Conservation (phyloP, 2,113 vertebrate genomes). For the Larimichthys crocea region DNA sequence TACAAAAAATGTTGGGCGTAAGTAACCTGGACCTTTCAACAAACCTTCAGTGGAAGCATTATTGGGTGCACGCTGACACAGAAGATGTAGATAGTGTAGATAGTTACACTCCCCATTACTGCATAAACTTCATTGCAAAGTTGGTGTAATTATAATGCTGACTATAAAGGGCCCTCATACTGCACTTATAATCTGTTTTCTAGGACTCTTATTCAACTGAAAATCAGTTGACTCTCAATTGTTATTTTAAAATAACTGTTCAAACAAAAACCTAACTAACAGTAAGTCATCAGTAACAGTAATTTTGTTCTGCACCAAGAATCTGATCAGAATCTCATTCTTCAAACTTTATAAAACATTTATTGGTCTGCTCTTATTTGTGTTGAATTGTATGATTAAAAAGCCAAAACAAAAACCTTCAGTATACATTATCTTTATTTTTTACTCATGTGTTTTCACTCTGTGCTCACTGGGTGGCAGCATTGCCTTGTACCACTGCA, state of each 20-base stretch:
- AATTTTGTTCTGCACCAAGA: neutral
- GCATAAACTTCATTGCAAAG: too few relatives aligned
- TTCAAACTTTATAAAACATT: neutral
- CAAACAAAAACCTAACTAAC: neutral
- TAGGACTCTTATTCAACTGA: neutral
- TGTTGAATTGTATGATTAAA: neutral
- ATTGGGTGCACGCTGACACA: too few relatives aligned
- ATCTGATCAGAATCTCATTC: neutral
- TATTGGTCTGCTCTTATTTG: neutral
- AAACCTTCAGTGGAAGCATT: too few relatives aligned
- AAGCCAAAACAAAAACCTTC: neutral
- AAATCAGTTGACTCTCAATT: neutral
- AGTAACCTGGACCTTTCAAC: too few relatives aligned
- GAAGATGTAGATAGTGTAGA: too few relatives aligned
- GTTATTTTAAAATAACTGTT: neutral
- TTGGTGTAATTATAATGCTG: too few relatives aligned
- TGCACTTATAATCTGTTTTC: neutral
- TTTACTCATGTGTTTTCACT: conserved; percentile 5
- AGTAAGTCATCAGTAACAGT: neutral
- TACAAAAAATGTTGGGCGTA: too few relatives aligned
- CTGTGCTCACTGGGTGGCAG: conserved; percentile 53
- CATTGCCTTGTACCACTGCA: conserved; percentile 8
- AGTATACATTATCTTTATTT: neutral
- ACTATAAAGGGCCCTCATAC: neutral
- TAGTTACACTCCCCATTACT: too few relatives aligned